These are phyloP conservation scores for Cerceris rybyensis DNA, from an alignment of 2,888 invertebrate species.

Conservation along the genomic window DNA sequence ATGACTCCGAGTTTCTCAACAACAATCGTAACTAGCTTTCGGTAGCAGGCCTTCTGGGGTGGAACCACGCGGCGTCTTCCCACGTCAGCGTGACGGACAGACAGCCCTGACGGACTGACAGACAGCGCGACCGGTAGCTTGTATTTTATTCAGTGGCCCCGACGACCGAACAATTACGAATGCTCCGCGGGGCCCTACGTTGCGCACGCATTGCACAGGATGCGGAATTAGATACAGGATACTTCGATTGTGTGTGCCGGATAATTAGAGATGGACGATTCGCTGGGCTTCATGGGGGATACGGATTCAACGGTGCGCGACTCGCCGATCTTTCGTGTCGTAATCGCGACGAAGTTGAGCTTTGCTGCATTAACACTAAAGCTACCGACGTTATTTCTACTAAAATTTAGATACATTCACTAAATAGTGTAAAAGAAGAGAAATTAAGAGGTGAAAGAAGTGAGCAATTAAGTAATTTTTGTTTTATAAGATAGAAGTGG, in stretches of 20 bases:
- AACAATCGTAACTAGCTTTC: constrained; percentile 81
- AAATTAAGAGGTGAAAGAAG: too few relatives aligned
- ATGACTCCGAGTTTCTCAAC: constrained; percentile 79
- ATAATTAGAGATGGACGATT: constrained; percentile 75
- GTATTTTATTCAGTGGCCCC: constrained; percentile 81
- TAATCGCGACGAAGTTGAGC: constrained; percentile 39
- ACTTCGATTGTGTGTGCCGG: constrained; percentile 76
- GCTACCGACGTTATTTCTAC: too few relatives aligned
- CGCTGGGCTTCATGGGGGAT: constrained; percentile 55
- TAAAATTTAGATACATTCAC: too few relatives aligned
- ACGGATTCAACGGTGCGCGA: constrained; percentile 72
- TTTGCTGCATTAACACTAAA: too few relatives aligned
- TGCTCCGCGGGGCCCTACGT: constrained; percentile 64
- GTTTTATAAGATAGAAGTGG: too few relatives aligned
- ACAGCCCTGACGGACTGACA: constrained; percentile 77
- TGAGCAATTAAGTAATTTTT: too few relatives aligned
- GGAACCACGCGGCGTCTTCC: constrained; percentile 80
- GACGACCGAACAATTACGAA: constrained; percentile 81
- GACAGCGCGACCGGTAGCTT: constrained; percentile 79
- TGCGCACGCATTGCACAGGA: constrained; percentile 71
- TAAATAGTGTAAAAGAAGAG: too few relatives aligned
- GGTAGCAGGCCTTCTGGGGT: constrained; percentile 74
- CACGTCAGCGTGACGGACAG: constrained; percentile 82
- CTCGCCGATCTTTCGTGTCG: constrained; percentile 43
- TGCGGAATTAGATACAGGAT: constrained; percentile 74